These are phyloP conservation scores for Alfaro cultratus DNA, from an alignment of 2,797 vertebrate species.

Conservation along the genomic window DNA sequence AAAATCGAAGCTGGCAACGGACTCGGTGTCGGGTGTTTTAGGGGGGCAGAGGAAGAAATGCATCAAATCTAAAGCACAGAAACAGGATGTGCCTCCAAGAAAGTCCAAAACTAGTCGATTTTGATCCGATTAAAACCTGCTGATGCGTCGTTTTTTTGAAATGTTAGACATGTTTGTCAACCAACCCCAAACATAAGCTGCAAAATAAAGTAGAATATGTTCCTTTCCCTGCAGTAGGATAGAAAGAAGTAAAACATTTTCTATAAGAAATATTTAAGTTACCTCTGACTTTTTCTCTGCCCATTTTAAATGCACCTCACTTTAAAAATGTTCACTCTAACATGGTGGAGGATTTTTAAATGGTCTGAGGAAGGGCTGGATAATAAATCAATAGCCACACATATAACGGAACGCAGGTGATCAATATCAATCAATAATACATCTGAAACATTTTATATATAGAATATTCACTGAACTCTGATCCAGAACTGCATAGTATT, in stretches of 20 bases:
- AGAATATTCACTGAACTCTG: too few species aligned
- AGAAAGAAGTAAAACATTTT: background rate
- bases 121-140: slow-evolving; percentile 3
- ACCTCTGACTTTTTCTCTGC: background rate
- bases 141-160: background rate
- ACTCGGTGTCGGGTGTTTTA: background rate
- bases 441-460: too few species aligned
- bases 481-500: too few species aligned
- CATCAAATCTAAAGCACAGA: background rate
- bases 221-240: background rate
- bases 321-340: background rate
- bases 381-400: too few species aligned
- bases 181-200: background rate
- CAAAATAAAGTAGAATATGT: background rate
- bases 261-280: background rate
- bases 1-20: slow-evolving; percentile 34
- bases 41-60: background rate
- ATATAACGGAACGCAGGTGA: too few species aligned
- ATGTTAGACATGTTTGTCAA: background rate
- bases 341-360: background rate
- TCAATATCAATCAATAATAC: too few species aligned
- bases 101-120: slow-evolving; percentile 22
- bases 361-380: too few species aligned
- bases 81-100: slow-evolving; percentile 9
- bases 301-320: background rate